Conservation (phyloP, 2,113 vertebrate genomes). For the Calyptommatus sinebrachiatus region DNA sequence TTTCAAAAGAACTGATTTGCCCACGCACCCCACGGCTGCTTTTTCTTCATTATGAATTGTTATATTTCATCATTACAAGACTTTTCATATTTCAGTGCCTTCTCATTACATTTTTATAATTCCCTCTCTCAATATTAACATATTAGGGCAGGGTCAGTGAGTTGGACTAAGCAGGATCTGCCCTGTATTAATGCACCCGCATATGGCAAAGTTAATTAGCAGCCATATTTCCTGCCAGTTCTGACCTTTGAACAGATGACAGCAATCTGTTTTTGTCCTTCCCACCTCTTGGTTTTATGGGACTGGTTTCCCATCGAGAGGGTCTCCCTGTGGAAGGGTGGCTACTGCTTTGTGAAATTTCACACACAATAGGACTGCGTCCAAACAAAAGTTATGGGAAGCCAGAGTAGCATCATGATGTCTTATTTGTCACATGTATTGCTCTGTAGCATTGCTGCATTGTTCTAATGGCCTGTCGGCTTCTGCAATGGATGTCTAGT, state of each 20-base stretch:
- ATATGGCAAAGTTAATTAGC: slow-evolving; percentile 20
- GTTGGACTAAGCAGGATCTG: slow-evolving; percentile 24
- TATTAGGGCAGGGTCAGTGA: slow-evolving; percentile 12
- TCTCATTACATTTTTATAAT: slow-evolving; percentile 29
- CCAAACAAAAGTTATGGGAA: no score
- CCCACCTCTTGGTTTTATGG: background rate
- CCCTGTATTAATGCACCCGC: background rate
- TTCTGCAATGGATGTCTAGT: no score
- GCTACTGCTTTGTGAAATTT: background rate
- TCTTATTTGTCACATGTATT: no score
- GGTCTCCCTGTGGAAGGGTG: background rate
- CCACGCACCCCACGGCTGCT: background rate
- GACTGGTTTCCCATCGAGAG: background rate
- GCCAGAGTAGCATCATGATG: no score
- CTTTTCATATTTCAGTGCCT: slow-evolving; percentile 45
- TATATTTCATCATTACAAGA: slow-evolving; percentile 50
- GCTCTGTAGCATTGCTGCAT: no score
- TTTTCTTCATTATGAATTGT: slow-evolving; percentile 48
- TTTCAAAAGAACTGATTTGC: slow-evolving; percentile 23
- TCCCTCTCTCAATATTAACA: slow-evolving; percentile 13
- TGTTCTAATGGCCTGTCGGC: no score
- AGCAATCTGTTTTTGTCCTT: slow-evolving; percentile 25
- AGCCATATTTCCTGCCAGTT: slow-evolving; percentile 25
- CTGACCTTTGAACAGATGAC: slow-evolving; percentile 33
- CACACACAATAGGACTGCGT: background rate